A percentile compares a stretch with the other conserved stretches of the same genome.
These are phyloP conservation scores for Heliothis subflexa DNA, from an alignment of 1,140 invertebrate genomes.

Conservation along the genomic window DNA sequence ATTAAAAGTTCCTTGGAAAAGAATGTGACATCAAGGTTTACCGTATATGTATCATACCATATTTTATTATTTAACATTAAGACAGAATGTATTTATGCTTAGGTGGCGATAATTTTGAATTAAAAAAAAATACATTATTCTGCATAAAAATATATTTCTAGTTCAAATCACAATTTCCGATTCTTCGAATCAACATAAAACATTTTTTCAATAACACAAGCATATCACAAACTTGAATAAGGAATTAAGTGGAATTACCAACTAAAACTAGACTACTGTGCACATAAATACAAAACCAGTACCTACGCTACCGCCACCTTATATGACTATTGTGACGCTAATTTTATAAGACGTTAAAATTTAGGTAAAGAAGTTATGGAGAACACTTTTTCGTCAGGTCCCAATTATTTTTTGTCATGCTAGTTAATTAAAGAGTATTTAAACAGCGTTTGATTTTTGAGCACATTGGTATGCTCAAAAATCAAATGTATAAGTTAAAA, in stretches of 20 bases:
- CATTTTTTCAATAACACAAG: slow-evolving; percentile 42
- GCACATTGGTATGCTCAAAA: too few species aligned
- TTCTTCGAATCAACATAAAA: slow-evolving; percentile 64
- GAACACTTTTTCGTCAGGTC: slow-evolving; percentile 9
- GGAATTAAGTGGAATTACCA: slow-evolving; percentile 42
- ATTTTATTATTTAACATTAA: too few species aligned
- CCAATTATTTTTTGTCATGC: slow-evolving; percentile 18
- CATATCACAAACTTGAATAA: slow-evolving; percentile 53
- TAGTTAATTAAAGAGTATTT: neutral
- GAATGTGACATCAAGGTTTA: too few species aligned
- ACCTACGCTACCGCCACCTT: slow-evolving; percentile 43
- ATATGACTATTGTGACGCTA: slow-evolving; percentile 21
- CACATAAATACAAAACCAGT: slow-evolving; percentile 39
- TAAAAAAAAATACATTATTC: slow-evolving; percentile 34
- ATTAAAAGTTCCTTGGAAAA: too few species aligned
- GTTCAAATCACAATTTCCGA: slow-evolving; percentile 61
- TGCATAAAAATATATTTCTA: slow-evolving; percentile 65
- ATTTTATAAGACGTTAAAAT: slow-evolving; percentile 14
- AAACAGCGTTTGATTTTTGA: neutral
- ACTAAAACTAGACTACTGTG: slow-evolving; percentile 47
- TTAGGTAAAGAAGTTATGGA: slow-evolving; percentile 13
- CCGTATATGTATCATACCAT: too few species aligned
- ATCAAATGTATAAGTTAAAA: too few species aligned
- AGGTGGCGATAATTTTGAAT: too few species aligned
- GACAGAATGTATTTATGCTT: too few species aligned